A percentile compares a stretch with the other conserved stretches of the same genome.
phyloP scores from a whole-genome alignment of 2,113 vertebrate genomes.

The Cyprinodon variegatus region DNA sequence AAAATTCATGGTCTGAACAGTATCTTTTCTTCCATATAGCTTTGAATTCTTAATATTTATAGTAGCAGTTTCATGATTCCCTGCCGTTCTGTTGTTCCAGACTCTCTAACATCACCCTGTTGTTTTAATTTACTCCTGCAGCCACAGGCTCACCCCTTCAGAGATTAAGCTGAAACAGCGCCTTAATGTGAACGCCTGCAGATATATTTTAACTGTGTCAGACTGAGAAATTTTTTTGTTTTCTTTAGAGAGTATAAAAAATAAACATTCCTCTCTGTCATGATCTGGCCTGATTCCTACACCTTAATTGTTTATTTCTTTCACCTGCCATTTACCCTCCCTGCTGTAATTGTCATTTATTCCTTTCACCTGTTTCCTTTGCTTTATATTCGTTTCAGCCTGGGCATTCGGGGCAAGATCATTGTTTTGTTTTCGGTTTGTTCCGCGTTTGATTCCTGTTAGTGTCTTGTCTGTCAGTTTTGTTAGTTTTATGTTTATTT shows the following conservation, averaged over 20 bases:
- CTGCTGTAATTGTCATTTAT: too few species aligned
- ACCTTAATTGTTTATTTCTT: too few species aligned
- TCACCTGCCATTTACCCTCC: too few species aligned
- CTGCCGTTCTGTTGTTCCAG: slow-evolving; percentile 24
- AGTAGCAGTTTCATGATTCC: slow-evolving; percentile 21
- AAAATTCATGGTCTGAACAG: background rate
- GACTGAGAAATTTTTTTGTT: slow-evolving; percentile 12
- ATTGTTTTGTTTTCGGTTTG: too few species aligned
- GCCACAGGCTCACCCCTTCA: slow-evolving; percentile 22
- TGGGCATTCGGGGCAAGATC: too few species aligned
- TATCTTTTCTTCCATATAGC: background rate
- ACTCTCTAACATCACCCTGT: slow-evolving; percentile 26
- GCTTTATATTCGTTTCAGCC: too few species aligned
- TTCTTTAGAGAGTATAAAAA: slow-evolving; percentile 25
- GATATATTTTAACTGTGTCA: slow-evolving; percentile 7
- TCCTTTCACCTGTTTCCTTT: too few species aligned
- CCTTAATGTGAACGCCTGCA: slow-evolving; percentile 13
- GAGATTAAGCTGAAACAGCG: slow-evolving; percentile 45
- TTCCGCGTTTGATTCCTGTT: too few species aligned
- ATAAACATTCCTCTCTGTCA: background rate
- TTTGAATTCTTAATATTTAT: slow-evolving; percentile 23
- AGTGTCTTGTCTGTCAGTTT: too few species aligned
- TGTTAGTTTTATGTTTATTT: too few species aligned
- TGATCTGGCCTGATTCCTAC: too few species aligned
- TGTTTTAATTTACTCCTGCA: slow-evolving; percentile 39